These are phyloP conservation scores for Drosophila nigricruria DNA, from an alignment of 2,888 invertebrate genomes.

Conservation along the genomic window DNA sequence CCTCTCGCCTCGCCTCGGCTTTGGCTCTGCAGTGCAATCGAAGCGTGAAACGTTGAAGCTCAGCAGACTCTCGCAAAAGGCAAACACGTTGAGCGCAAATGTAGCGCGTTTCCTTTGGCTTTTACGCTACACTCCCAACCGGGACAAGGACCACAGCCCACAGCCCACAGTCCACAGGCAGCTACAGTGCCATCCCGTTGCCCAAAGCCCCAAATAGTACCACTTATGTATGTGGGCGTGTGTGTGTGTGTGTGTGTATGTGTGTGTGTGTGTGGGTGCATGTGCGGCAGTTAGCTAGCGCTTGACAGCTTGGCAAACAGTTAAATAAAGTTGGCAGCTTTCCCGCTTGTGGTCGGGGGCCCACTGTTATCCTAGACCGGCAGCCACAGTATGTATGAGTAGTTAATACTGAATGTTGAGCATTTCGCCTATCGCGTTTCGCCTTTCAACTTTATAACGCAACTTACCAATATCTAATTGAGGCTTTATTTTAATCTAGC, in stretches of 20 bases:
- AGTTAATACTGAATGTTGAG: conserved; percentile 24
- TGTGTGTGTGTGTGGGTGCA: conserved; percentile 6
- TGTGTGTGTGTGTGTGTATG: conserved; percentile 20
- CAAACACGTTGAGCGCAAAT: conserved; percentile 78
- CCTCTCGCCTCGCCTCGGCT: conserved; percentile 27
- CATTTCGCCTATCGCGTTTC: neutral
- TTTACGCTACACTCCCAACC: conserved; percentile 44
- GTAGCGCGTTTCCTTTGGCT: conserved; percentile 78
- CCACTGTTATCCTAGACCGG: conserved; percentile 42
- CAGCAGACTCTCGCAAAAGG: conserved; percentile 63
- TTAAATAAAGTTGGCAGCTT: conserved; percentile 78
- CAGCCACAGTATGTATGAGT: conserved; percentile 21
- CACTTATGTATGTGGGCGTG: conserved; percentile 28
- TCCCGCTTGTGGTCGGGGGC: conserved; percentile 49
- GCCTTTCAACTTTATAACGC: conserved; percentile 27
- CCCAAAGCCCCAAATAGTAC: conserved; percentile 36
- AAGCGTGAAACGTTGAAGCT: conserved; percentile 73
- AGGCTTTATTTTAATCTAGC: conserved; percentile 3
- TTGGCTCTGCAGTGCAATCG: conserved; percentile 67
- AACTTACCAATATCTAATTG: conserved; percentile 10
- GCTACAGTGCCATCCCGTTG: conserved; percentile 1
- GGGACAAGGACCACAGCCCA: conserved; percentile 32
- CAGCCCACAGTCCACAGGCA: neutral
- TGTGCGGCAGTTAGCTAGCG: conserved; percentile 69
- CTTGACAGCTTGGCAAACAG: conserved; percentile 80